phyloP scores from a whole-genome alignment of 2,888 invertebrate species.

The Pasiphila rectangulata region DNA sequence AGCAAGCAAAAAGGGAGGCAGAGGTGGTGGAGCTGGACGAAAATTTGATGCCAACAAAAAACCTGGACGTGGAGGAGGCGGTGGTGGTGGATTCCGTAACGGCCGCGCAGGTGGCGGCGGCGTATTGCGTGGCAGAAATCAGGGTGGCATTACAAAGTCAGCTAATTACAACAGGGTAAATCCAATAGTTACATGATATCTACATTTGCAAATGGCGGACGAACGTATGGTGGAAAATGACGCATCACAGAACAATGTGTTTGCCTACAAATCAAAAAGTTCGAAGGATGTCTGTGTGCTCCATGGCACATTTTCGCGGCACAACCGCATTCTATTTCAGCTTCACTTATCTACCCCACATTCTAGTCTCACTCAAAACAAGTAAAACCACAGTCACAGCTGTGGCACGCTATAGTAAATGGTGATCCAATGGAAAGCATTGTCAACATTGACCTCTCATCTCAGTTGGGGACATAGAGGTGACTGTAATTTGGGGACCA shows the following conservation, averaged over 20 bases:
- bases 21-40: slow-evolving; percentile 78
- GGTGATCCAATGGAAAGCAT: slow-evolving; percentile 2
- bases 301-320: slow-evolving; percentile 16
- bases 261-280: slow-evolving; percentile 27
- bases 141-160: slow-evolving; percentile 85
- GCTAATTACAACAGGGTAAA: slow-evolving; percentile 85
- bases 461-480: slow-evolving; percentile 8
- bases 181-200: slow-evolving; percentile 46
- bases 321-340: slow-evolving; percentile 28
- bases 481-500: slow-evolving; percentile 7
- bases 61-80: slow-evolving; percentile 61
- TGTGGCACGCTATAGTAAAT: slow-evolving; percentile 6
- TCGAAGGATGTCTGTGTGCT: slow-evolving; percentile 22
- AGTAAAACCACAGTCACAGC: slow-evolving; percentile 8
- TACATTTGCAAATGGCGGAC: slow-evolving; percentile 74
- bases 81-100: slow-evolving; percentile 73
- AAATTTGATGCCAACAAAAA: slow-evolving; percentile 67
- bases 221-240: slow-evolving; percentile 60
- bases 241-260: slow-evolving; percentile 47
- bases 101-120: slow-evolving; percentile 80
- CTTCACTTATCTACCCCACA: slow-evolving; percentile 24
- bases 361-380: slow-evolving; percentile 17
- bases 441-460: slow-evolving; percentile 10
- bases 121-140: slow-evolving; percentile 86
- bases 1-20: slow-evolving; percentile 86